Evolutionary conservation across 1,140 invertebrate genomes (phyloP).

Genomic region (Mercenaria mercenaria): DNA sequence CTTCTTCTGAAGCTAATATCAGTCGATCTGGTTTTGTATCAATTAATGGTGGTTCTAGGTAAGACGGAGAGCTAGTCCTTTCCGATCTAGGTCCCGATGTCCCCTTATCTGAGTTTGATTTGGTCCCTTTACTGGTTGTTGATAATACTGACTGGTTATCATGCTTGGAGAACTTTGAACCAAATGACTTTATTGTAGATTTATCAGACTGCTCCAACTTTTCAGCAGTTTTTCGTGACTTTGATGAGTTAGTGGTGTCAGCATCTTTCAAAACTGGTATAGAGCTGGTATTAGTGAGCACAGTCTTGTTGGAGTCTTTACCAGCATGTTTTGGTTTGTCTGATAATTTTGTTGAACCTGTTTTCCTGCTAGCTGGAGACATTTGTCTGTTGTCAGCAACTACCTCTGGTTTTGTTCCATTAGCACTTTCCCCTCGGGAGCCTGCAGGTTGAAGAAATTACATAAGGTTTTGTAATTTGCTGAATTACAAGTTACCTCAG

Average conservation of each 20-base stretch:
- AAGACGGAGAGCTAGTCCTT: constrained; percentile 54
- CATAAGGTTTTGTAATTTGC: no score
- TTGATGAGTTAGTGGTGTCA: neutral
- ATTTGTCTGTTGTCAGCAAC: neutral
- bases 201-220: constrained; percentile 37
- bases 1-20: constrained; percentile 79
- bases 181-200: constrained; percentile 15
- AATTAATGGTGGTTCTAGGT: constrained; percentile 72
- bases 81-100: constrained; percentile 3
- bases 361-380: neutral
- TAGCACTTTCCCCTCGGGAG: neutral
- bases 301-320: neutral
- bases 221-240: constrained; percentile 25
- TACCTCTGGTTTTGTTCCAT: neutral
- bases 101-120: neutral
- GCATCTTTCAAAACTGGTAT: neutral
- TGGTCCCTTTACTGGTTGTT: neutral
- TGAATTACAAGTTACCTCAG: no score
- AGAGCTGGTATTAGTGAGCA: neutral
- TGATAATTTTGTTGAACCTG: constrained; percentile 8
- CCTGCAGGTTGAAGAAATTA: neutral
- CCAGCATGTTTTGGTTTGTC: neutral
- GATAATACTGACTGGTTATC: neutral
- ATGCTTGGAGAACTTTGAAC: constrained; percentile 24
- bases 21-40: constrained; percentile 77